Percentiles rank a stretch among this genome's conserved stretches.
Evolutionary conservation across 1,140 invertebrate species (phyloP).

Genomic region (Gryon sp.): DNA sequence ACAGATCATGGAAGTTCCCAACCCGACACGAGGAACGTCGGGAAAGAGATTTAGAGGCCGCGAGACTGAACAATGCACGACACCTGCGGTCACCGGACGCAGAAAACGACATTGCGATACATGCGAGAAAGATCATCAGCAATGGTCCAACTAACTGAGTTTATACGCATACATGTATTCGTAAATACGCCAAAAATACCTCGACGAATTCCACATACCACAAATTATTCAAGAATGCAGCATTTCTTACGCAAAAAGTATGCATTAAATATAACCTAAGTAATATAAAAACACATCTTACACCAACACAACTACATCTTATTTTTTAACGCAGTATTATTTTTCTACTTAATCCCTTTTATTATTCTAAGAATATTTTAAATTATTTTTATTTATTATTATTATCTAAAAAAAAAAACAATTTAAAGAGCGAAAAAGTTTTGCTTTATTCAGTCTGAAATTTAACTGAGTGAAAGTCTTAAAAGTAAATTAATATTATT

Average conservation of each 20-base stretch:
- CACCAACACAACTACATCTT: background rate
- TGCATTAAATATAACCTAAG: no score
- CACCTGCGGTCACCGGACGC: slow-evolving; percentile 70
- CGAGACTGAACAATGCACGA: slow-evolving; percentile 74
- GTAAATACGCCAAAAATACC: slow-evolving; percentile 49
- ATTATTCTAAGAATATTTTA: no score
- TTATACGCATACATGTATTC: slow-evolving; percentile 53
- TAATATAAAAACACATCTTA: slow-evolving; percentile 28
- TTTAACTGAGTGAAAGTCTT: no score
- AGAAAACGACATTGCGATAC: slow-evolving; percentile 45
- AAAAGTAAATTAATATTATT: no score
- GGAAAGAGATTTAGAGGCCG: slow-evolving; percentile 74
- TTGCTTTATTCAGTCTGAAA: no score
- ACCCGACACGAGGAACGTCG: slow-evolving; percentile 67
- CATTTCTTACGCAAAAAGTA: slow-evolving; percentile 21
- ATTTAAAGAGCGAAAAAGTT: no score
- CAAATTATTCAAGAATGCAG: slow-evolving; percentile 56
- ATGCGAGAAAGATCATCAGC: slow-evolving; percentile 57
- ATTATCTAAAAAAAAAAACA: no score
- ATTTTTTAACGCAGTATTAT: background rate
- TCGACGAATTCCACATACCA: slow-evolving; percentile 37
- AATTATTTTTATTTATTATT: no score
- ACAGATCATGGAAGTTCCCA: slow-evolving; percentile 69
- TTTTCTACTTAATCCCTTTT: no score
- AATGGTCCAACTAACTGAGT: slow-evolving; percentile 34